Evolutionary conservation across 2,797 vertebrate genomes (phyloP).

Genomic region (Mionectes olivaceus): DNA sequence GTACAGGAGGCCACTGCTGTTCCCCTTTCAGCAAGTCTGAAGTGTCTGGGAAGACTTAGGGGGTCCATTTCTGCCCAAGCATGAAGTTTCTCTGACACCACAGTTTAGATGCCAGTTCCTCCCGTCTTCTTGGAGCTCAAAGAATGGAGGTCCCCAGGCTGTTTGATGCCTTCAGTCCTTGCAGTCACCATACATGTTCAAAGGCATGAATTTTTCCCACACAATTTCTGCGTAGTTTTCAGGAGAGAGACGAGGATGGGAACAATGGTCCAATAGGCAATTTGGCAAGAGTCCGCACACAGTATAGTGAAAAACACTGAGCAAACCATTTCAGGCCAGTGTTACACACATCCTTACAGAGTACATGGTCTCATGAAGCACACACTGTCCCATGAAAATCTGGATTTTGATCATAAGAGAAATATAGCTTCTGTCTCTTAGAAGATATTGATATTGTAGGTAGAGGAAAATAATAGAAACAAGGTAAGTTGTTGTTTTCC

Average conservation of each 20-base stretch:
- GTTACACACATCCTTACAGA: not conserved
- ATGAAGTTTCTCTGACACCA: not conserved
- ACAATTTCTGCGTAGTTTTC: not conserved
- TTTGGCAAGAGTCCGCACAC: not conserved
- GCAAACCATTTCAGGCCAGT: not conserved
- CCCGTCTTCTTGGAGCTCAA: not conserved
- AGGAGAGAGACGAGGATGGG: not conserved
- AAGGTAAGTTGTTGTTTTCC: not conserved
- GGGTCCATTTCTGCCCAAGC: not conserved
- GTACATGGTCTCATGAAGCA: not conserved
- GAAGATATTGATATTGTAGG: not conserved
- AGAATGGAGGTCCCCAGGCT: fast-evolving
- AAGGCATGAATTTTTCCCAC: not conserved
- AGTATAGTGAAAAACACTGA: not conserved
- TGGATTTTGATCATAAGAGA: not conserved
- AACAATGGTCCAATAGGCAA: not conserved
- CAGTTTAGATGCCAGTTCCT: not conserved
- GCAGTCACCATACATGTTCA: not conserved
- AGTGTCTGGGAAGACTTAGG: not conserved
- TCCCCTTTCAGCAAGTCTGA: not conserved
- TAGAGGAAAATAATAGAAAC: not conserved
- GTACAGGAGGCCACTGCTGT: not conserved
- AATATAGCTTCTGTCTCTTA: not conserved
- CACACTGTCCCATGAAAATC: not conserved
- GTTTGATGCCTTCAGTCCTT: not conserved